Conservation (phyloP, 2,888 invertebrate species). For the Mesorhabditis belari region DNA sequence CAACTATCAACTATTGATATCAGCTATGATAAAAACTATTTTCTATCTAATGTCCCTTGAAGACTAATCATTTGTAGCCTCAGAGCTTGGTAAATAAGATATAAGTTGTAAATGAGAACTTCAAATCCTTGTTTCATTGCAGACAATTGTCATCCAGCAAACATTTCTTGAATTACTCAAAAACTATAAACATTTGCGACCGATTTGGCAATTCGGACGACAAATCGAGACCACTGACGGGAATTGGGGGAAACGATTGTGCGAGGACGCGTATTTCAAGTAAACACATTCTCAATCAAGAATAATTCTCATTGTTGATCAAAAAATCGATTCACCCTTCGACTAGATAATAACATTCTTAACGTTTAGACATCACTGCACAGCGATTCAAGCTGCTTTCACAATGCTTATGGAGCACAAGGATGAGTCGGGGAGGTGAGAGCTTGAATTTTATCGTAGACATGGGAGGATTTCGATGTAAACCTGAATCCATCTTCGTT, state of each 20-base stretch:
- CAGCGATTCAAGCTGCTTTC: conserved; percentile 44
- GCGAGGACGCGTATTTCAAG: conserved; percentile 43
- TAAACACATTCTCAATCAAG: conserved; percentile 3
- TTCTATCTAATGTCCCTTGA: no score
- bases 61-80: no score
- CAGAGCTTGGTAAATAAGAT: no score
- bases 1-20: no score
- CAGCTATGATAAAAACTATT: no score
- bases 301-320: neutral
- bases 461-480: no score
- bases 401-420: conserved; percentile 49
- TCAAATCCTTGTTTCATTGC: conserved; percentile 2
- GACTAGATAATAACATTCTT: neutral
- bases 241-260: conserved; percentile 31
- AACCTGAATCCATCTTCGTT: no score
- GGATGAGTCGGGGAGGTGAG: conserved; percentile 30
- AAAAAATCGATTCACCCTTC: neutral
- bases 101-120: no score
- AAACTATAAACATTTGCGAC: conserved; percentile 43
- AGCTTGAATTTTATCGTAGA: no score
- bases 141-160: conserved; percentile 1
- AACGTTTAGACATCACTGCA: conserved; percentile 38
- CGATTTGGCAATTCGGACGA: conserved; percentile 47
- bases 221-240: conserved; percentile 22
- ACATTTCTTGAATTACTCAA: conserved; percentile 37